Evolutionary conservation across 2,888 invertebrate species (phyloP).

Genomic region (Clusia tigrina): DNA sequence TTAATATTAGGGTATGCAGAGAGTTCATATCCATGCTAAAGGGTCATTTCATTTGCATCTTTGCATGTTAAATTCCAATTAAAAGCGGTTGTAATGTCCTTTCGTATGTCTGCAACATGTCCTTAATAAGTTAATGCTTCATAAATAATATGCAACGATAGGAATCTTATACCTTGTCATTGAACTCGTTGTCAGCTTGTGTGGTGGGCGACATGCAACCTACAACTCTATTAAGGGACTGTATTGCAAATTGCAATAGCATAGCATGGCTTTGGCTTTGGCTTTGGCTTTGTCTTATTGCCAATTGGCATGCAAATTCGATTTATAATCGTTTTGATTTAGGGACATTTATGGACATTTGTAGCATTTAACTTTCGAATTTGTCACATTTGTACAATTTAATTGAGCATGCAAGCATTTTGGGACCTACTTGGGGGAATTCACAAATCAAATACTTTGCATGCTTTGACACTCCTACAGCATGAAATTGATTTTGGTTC

Average conservation of each 20-base stretch:
- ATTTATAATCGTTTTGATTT: conserved; percentile 26
- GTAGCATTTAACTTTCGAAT: conserved; percentile 15
- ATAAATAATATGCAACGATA: conserved; percentile 42
- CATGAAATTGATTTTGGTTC: too few species aligned
- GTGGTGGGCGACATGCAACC: background rate
- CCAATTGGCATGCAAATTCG: background rate
- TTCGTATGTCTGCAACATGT: background rate
- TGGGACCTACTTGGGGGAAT: too few species aligned
- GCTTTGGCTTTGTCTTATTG: background rate
- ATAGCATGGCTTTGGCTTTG: too few species aligned
- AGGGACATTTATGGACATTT: conserved; percentile 10
- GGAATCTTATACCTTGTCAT: conserved; percentile 39
- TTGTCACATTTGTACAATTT: conserved; percentile 11
- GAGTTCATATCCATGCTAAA: too few species aligned
- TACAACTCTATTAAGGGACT: background rate
- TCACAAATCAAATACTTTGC: too few species aligned
- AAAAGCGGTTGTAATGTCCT: conserved; percentile 37
- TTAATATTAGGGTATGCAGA: too few species aligned
- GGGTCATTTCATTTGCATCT: too few species aligned
- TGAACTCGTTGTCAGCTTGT: conserved; percentile 14
- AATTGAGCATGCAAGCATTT: too few species aligned
- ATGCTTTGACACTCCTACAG: too few species aligned
- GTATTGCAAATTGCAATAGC: conserved; percentile 14
- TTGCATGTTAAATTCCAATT: conserved; percentile 50
- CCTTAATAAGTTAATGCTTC: conserved; percentile 17